Base-by-base conservation (phyloP, 2,888 invertebrate species). In the Oxyscelio sp. region DNA sequence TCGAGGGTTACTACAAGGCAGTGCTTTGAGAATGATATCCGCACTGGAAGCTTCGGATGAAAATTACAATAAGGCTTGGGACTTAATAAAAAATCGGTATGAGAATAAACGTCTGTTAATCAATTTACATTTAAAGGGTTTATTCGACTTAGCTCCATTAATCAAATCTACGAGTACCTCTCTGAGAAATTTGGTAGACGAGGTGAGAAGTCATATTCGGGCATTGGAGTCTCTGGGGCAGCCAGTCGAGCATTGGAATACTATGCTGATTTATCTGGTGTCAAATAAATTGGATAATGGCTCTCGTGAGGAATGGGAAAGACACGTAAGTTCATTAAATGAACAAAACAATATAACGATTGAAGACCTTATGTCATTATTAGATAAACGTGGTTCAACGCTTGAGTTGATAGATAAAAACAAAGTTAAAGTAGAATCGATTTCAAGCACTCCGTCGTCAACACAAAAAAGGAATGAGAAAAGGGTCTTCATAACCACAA, bases 301-400 rank as follows among this genome's bases (percentile, higher is more conserved):
- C 0, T 66, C 77, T 34, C 45, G 59, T 1, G 45, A 56, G 58
- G 58, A 66, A n/a, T 77, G 77, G 66, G 77, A 77, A 15, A 63
- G 54, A 24, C 34, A 48, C 15, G 65, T 66, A 34, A 34, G 34
- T 34, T 34, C 34, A 11, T 11, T 34, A 11, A 11, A 34, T 34
- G 34, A 34, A 11, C 34, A 34, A 11, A 11, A 34, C 11, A 11
- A 11, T 34, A 2, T 34, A 34, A 34, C 2, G 34, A 34, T 34
- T 34, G 34, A 34, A 34, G 34, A 34, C 4, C 34, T 34, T 34
- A 34, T 34, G 34, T 11, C 34, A 2, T 34, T 34, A 9, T 11
- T 34, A 11, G 34, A 34, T 11, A 34, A 34, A 11, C 34, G 34
- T 34, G 34, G 34, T 34, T 34, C 34, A 11, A 34, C 34, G 34